These are phyloP conservation scores for Sycophila texana DNA, from an alignment of 2,888 invertebrate genomes.

Conservation along the genomic window DNA sequence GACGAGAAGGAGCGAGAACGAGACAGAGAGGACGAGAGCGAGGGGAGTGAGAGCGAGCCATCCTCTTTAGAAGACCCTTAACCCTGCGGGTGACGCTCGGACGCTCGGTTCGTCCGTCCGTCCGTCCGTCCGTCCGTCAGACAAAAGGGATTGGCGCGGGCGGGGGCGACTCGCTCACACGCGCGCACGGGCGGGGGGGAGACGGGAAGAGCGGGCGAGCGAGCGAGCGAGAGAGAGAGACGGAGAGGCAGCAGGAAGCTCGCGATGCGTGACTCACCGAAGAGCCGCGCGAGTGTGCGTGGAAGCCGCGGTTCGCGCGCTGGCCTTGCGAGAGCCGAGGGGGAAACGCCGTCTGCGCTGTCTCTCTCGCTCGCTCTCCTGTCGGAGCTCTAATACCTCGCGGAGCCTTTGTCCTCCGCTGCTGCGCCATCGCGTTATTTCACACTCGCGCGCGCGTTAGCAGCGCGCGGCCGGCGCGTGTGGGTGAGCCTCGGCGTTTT, in stretches of 20 bases:
- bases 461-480: neutral
- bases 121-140: slow-evolving; percentile 53
- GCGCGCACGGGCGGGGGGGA: neutral
- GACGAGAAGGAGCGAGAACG: slow-evolving; percentile 47
- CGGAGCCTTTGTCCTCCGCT: slow-evolving; percentile 71
- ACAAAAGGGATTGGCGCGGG: slow-evolving; percentile 69
- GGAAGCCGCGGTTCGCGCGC: slow-evolving; percentile 71
- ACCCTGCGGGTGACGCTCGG: slow-evolving; percentile 74
- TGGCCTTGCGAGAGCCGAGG: neutral
- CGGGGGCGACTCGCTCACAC: slow-evolving; percentile 41
- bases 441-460: slow-evolving; percentile 62
- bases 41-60: slow-evolving; percentile 60
- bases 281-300: slow-evolving; percentile 64
- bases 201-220: slow-evolving; percentile 3
- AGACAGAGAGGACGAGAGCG: slow-evolving; percentile 33
- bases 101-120: slow-evolving; percentile 62
- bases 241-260: slow-evolving; percentile 71
- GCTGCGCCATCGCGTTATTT: slow-evolving; percentile 68
- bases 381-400: slow-evolving; percentile 63
- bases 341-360: slow-evolving; percentile 44
- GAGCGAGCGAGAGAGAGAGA: slow-evolving; percentile 29
- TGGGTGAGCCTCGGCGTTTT: neutral
- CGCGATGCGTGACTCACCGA: slow-evolving; percentile 75
- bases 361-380: slow-evolving; percentile 53
- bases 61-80: slow-evolving; percentile 73